Percentiles rank a stretch among this genome's conserved stretches.
phyloP scores from a whole-genome alignment of 2,888 invertebrate species.

The Desoria tigrina region DNA sequence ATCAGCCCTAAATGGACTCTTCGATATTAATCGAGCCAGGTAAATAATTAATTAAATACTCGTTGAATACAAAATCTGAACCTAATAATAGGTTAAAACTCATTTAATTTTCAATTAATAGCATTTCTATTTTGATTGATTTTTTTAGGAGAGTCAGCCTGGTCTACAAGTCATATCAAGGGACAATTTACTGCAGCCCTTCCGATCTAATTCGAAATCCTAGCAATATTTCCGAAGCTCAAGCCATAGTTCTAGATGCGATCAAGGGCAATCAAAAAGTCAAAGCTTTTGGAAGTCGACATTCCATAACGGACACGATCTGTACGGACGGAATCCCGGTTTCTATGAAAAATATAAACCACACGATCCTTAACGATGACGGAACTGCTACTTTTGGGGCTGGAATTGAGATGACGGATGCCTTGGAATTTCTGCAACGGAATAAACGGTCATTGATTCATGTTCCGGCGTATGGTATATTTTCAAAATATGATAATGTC shows the following conservation, averaged over 20 bases:
- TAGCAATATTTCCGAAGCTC: slow-evolving; percentile 19
- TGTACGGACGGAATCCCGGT: slow-evolving; percentile 40
- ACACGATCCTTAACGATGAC: slow-evolving; percentile 4
- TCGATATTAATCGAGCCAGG: too few relatives aligned
- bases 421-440: slow-evolving; percentile 14
- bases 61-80: too few relatives aligned
- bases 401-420: slow-evolving; percentile 10
- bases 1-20: too few relatives aligned
- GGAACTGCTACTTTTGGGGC: slow-evolving; percentile 10
- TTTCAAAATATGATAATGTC: too few relatives aligned
- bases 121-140: too few relatives aligned
- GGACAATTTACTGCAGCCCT: slow-evolving; percentile 29
- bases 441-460: slow-evolving; percentile 4
- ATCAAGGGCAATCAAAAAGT: slow-evolving; percentile 24
- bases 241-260: slow-evolving; percentile 25
- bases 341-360: slow-evolving; percentile 14
- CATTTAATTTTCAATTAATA: too few relatives aligned
- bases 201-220: slow-evolving; percentile 27
- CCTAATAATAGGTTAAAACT: too few relatives aligned
- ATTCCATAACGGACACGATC: slow-evolving; percentile 38
- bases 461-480: slow-evolving; percentile 20
- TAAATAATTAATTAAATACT: too few relatives aligned
- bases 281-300: slow-evolving; percentile 33
- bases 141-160: too few relatives aligned
- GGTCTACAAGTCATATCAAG: slow-evolving; percentile 41